Evolutionary conservation across 2,113 vertebrate genomes (phyloP).

Genomic region (Limanda limanda): DNA sequence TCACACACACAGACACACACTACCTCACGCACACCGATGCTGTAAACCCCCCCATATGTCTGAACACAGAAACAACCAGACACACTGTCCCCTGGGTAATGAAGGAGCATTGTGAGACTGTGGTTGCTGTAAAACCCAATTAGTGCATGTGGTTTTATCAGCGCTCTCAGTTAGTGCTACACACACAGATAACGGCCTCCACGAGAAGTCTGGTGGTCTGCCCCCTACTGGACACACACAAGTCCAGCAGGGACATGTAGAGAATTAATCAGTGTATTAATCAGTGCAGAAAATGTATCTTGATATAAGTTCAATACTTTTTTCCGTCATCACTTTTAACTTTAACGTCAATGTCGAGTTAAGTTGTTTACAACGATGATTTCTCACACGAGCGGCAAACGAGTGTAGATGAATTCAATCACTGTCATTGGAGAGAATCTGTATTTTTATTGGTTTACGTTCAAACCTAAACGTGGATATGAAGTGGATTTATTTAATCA

Average conservation of each 20-base stretch:
- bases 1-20: conserved; percentile 6
- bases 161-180: conserved; percentile 54
- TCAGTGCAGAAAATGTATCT: neutral
- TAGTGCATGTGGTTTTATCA: conserved; percentile 75
- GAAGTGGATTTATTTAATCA: too few species aligned
- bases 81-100: conserved; percentile 76
- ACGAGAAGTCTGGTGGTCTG: conserved; percentile 37
- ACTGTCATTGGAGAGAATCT: too few species aligned
- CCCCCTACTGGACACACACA: conserved; percentile 72
- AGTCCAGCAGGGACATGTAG: conserved; percentile 16
- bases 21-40: neutral
- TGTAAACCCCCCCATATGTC: conserved; percentile 38
- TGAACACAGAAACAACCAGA: conserved; percentile 66
- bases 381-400: too few species aligned
- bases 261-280: neutral
- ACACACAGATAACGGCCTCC: conserved; percentile 62
- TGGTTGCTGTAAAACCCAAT: conserved; percentile 80
- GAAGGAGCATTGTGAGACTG: conserved; percentile 74
- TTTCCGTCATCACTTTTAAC: neutral
- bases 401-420: too few species aligned
- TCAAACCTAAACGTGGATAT: too few species aligned
- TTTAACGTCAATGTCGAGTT: too few species aligned
- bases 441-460: too few species aligned
- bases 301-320: neutral
- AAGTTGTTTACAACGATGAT: too few species aligned